These are phyloP conservation scores for Athripsodes cinereus DNA, from an alignment of 2,888 invertebrate genomes.

Conservation along the genomic window DNA sequence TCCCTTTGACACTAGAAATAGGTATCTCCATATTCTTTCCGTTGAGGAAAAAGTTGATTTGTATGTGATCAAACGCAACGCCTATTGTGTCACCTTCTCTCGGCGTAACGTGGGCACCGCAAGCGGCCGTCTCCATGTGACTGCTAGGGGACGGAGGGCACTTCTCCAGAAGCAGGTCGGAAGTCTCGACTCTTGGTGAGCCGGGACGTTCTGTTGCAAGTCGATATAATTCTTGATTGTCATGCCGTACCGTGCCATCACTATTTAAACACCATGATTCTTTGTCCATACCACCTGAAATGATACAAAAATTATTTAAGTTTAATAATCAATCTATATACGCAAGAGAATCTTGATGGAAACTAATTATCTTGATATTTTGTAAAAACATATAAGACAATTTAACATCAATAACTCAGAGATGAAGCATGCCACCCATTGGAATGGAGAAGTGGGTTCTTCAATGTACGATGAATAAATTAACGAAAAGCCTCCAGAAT, in stretches of 20 bases:
- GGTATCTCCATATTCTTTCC: slow-evolving; percentile 82
- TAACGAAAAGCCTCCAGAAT: no score
- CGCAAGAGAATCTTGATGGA: no score
- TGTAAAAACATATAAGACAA: no score
- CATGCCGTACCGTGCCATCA: slow-evolving; percentile 81
- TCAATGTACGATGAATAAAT: no score
- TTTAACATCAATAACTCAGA: no score
- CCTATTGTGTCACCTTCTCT: slow-evolving; percentile 94
- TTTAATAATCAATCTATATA: no score
- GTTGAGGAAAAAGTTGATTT: slow-evolving; percentile 91
- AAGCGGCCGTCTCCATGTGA: slow-evolving; percentile 26
- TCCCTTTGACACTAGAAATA: slow-evolving; percentile 82
- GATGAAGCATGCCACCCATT: no score
- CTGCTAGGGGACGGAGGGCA: slow-evolving; percentile 38
- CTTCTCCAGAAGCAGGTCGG: slow-evolving; percentile 38
- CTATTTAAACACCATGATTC: slow-evolving; percentile 93
- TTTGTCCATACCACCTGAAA: slow-evolving; percentile 72
- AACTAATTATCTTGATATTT: no score
- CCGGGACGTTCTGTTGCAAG: slow-evolving; percentile 46
- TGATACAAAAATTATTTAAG: no score
- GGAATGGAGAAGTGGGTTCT: no score
- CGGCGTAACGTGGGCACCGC: slow-evolving; percentile 43
- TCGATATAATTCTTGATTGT: slow-evolving; percentile 71
- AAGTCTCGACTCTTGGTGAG: slow-evolving; percentile 36
- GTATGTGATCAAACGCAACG: slow-evolving; percentile 92